phyloP scores from a whole-genome alignment of 2,888 invertebrate genomes.

The Liposcelis brunnea region DNA sequence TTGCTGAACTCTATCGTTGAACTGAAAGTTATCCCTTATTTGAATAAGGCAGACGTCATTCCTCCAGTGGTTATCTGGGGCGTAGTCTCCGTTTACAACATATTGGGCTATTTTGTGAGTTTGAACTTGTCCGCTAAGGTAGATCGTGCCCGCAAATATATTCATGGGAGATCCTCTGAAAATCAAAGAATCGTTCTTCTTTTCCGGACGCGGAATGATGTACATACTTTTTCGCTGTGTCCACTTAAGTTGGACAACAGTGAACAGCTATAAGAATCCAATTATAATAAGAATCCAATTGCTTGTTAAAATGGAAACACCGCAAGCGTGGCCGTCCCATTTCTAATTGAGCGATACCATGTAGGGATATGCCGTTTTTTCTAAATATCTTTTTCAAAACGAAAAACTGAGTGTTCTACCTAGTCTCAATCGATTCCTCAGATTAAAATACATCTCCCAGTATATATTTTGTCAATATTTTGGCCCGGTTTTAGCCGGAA shows the following conservation, averaged over 20 bases:
- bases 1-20: not conserved
- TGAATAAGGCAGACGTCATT: constrained; percentile 4
- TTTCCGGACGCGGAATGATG: too few species aligned
- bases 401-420: too few species aligned
- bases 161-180: not conserved
- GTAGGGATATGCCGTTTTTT: not conserved
- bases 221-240: too few species aligned
- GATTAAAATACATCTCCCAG: too few species aligned
- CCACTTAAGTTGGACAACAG: constrained; percentile 5
- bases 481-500: too few species aligned
- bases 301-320: not conserved
- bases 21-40: not conserved
- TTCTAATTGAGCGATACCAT: constrained; percentile 4
- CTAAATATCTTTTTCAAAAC: too few species aligned
- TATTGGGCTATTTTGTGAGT: not conserved
- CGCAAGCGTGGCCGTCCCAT: constrained; percentile 2
- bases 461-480: too few species aligned
- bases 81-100: constrained; percentile 4
- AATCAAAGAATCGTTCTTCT: too few species aligned
- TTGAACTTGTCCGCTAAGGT: not conserved
- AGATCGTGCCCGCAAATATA: not conserved
- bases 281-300: constrained; percentile 7
- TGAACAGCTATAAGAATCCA: constrained; percentile 1
- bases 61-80: constrained; percentile 2
- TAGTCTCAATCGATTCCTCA: too few species aligned